A percentile compares a stretch with the other conserved stretches of the same genome.
Evolutionary conservation across 2,797 vertebrate species (phyloP).

Genomic region (Perodicticus potto): DNA sequence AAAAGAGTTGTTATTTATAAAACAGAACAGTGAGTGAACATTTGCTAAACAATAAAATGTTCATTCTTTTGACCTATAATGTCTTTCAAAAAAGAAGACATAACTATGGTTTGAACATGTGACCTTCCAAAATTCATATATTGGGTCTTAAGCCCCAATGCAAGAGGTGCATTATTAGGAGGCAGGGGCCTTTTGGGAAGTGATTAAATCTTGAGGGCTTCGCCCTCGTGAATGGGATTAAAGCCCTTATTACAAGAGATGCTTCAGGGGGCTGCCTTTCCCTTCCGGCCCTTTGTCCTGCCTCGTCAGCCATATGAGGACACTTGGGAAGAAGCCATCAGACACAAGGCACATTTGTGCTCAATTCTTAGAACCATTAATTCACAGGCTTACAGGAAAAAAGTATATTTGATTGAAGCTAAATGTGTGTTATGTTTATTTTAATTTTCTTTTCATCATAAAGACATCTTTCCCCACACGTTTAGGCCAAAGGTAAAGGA

Average conservation of each 20-base stretch:
- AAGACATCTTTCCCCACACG: constrained; percentile 48
- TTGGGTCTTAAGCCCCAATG: neutral
- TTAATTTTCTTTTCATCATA: constrained; percentile 65
- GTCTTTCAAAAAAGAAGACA: constrained; percentile 42
- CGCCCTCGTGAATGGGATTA: neutral
- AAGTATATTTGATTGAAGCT: constrained; percentile 37
- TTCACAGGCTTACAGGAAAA: constrained; percentile 24
- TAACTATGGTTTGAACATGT: neutral
- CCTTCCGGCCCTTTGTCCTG: too few relatives aligned
- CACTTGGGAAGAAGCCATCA: neutral
- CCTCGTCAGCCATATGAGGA: neutral
- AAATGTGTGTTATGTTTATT: constrained; percentile 54
- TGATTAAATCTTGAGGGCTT: neutral
- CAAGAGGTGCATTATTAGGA: neutral
- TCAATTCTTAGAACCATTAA: neutral
- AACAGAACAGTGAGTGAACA: neutral
- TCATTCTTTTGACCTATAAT: neutral
- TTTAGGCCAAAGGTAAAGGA: constrained; percentile 47
- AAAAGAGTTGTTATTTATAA: constrained; percentile 11
- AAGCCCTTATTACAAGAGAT: neutral
- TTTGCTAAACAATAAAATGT: constrained; percentile 49
- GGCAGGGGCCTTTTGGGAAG: neutral
- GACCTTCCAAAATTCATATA: neutral
- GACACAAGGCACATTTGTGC: neutral
- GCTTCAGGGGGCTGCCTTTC: neutral